Base-by-base conservation (phyloP, 1,140 invertebrate species). In the Periplaneta americana region DNA sequence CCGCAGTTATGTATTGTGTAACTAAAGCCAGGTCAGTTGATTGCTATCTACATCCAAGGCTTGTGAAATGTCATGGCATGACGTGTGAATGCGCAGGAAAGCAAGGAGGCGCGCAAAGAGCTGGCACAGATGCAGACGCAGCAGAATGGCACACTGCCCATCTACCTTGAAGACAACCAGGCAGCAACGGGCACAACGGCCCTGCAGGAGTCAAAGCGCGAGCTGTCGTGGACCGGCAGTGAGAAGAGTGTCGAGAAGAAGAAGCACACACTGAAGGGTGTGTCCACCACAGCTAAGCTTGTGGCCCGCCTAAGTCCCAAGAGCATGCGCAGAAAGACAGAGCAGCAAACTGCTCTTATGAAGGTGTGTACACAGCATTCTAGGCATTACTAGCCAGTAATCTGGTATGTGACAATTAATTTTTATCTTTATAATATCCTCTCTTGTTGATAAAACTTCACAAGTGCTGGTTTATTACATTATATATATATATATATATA, bases 221-320 rank as follows among this genome's bases (percentile, higher is more conserved):
- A 57, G 15, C 79, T 80, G 5, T 80, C 79, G 10, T 80, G 79
- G 79, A 80, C 39, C 28, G 48, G 48, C 5, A 84, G 32, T 36
- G 82, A 81, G 37, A 82, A 82, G 18, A 80, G 79, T 28, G 79
- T 66, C 11, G 32, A 74, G 48, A 82, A 82, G 22, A 90, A 88
- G 84, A 90, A 88, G 84, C 82, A 87, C 37, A 89, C 89, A 35
- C 87, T 91, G 78, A 91, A 91, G 86, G 88, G 90, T 6, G 87
- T 90, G 0, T 88, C 90, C 0, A 92, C 91, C 36, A 91, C 93
- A 2, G 90, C 91, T 0, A 91, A 91, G 84, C 89, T 95, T 15
- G 92, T 91, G 0, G 88, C 92, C 22, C 93, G 91, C 85, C 86
- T 95, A 2, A 95, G 94, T 84, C 94, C 94, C 0, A 95, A 94